phyloP scores from a whole-genome alignment of 2,888 invertebrate genomes.

The Tholera decimalis region DNA sequence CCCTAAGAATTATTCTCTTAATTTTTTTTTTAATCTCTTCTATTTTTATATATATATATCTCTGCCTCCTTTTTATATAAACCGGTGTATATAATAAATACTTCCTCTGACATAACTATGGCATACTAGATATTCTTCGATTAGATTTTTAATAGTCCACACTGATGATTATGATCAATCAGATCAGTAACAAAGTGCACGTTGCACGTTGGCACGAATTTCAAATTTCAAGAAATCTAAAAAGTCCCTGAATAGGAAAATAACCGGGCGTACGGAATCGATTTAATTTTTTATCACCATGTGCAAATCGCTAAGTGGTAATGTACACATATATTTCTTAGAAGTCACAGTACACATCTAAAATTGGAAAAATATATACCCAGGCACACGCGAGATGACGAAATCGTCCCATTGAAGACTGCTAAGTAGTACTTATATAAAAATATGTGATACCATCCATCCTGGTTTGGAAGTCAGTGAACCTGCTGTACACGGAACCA shows the following conservation, averaged over 20 bases:
- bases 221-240: constrained; percentile 4
- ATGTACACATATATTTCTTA: constrained; percentile 31
- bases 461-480: constrained; percentile 24
- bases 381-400: constrained; percentile 38
- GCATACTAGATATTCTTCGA: too few species aligned
- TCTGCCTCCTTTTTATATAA: too few species aligned
- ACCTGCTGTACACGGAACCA: not conserved
- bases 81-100: too few species aligned
- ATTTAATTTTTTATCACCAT: constrained; percentile 20
- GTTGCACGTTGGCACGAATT: too few species aligned
- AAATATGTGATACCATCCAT: constrained; percentile 22
- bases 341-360: constrained; percentile 47
- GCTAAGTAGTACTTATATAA: constrained; percentile 23
- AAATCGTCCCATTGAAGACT: constrained; percentile 31
- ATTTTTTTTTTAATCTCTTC: too few species aligned
- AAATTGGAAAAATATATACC: constrained; percentile 24
- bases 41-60: too few species aligned
- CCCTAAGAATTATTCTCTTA: too few species aligned
- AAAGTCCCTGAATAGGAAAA: constrained; percentile 26
- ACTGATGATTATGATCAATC: too few species aligned
- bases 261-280: constrained; percentile 4
- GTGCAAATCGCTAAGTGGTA: constrained; percentile 40
- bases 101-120: too few species aligned
- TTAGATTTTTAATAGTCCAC: too few species aligned
- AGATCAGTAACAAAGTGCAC: too few species aligned